Evolutionary conservation across 2,113 vertebrate genomes (phyloP).

Genomic region (Panthera tigris): DNA sequence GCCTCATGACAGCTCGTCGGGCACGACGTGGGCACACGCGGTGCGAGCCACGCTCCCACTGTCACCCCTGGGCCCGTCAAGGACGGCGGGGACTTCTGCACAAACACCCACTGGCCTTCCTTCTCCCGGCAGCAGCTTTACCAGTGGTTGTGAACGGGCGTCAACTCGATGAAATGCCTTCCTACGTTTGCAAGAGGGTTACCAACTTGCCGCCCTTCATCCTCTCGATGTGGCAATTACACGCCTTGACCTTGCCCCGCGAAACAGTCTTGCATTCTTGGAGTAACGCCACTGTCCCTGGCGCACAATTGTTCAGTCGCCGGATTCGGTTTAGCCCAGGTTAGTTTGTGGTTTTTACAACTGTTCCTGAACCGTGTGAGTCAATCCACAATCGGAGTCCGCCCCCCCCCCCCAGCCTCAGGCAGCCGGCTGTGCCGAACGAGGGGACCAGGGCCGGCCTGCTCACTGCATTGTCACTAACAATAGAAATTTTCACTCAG

Average conservation of each 20-base stretch:
- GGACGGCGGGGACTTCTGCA: accelerated
- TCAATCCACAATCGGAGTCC: accelerated
- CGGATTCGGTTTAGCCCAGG: accelerated
- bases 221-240: background rate
- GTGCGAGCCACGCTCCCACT: too few species aligned
- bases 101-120: accelerated
- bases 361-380: background rate
- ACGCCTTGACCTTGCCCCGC: background rate
- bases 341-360: accelerated
- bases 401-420: too few species aligned
- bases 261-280: background rate
- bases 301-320: accelerated
- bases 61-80: accelerated
- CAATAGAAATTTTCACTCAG: background rate
- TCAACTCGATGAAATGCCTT: background rate
- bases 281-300: background rate
- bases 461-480: accelerated
- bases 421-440: accelerated
- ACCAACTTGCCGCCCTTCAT: too few species aligned
- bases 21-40: too few species aligned
- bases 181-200: background rate
- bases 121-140: too few species aligned
- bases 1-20: accelerated
- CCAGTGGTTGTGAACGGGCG: too few species aligned
- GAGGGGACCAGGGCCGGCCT: background rate